Percentiles rank a stretch among this genome's conserved stretches.
These are phyloP conservation scores for Sebastes goodei DNA, from an alignment of 2,797 vertebrate species.

Conservation along the genomic window DNA sequence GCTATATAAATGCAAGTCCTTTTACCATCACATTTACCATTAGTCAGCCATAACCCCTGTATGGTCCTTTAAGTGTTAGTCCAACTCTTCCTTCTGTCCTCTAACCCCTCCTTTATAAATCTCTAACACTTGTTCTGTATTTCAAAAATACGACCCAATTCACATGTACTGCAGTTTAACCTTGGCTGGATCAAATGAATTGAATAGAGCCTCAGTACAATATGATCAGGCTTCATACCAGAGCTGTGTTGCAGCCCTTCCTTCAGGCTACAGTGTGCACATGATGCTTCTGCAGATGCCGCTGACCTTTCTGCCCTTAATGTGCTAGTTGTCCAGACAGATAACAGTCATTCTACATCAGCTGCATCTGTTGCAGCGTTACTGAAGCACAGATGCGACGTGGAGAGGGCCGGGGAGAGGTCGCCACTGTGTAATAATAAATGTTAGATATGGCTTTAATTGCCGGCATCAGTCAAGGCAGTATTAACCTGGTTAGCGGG, in stretches of 20 bases:
- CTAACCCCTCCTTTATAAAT: background rate
- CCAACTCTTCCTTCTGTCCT: background rate
- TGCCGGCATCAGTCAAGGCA: constrained; percentile 59
- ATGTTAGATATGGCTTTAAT: constrained; percentile 62
- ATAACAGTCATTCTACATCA: constrained; percentile 66
- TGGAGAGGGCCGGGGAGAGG: constrained; percentile 22
- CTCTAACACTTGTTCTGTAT: background rate
- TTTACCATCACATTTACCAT: background rate
- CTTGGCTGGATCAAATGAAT: background rate
- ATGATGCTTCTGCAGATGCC: constrained; percentile 51
- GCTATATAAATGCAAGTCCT: too few species aligned
- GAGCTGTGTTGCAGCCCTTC: constrained; percentile 34
- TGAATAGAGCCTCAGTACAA: background rate
- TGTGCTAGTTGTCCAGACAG: constrained; percentile 61
- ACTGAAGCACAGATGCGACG: constrained; percentile 12
- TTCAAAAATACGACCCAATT: background rate
- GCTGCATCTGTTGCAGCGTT: constrained; percentile 38
- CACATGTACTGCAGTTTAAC: background rate
- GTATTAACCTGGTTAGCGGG: constrained; percentile 56
- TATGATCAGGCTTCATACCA: background rate
- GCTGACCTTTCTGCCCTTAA: constrained; percentile 60
- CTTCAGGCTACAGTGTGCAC: constrained; percentile 34
- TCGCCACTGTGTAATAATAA: constrained; percentile 38
- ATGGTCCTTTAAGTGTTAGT: background rate
- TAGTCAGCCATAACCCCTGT: background rate